Percentiles rank a stretch among this genome's conserved stretches.
phyloP scores from a whole-genome alignment of 2,888 invertebrate genomes.

The Ischnura elegans region DNA sequence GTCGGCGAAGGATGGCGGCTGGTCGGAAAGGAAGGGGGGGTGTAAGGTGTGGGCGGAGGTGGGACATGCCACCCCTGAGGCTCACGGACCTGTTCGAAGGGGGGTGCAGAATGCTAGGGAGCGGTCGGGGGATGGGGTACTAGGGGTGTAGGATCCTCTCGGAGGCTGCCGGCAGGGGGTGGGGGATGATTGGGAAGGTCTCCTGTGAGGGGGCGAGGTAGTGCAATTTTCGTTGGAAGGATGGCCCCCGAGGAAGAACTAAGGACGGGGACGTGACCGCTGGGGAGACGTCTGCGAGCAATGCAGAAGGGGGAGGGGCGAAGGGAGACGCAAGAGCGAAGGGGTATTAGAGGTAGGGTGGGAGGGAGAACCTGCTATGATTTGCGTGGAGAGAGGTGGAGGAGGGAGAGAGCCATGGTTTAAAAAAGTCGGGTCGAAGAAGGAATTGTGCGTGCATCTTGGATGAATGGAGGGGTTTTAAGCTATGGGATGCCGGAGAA shows the following conservation, averaged over 20 bases:
- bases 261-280: slow-evolving; percentile 69
- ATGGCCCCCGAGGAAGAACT: slow-evolving; percentile 70
- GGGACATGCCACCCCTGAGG: background rate
- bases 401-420: background rate
- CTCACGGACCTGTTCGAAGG: slow-evolving; percentile 10
- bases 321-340: slow-evolving; percentile 70
- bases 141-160: background rate
- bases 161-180: slow-evolving; percentile 15
- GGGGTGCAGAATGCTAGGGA: slow-evolving; percentile 51
- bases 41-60: background rate
- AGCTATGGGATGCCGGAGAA: slow-evolving; percentile 33
- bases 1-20: slow-evolving; percentile 37
- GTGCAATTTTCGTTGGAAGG: slow-evolving; percentile 72
- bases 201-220: slow-evolving; percentile 69
- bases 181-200: slow-evolving; percentile 37
- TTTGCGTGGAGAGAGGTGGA: slow-evolving; percentile 39
- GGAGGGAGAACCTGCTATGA: slow-evolving; percentile 70
- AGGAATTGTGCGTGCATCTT: background rate
- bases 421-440: background rate
- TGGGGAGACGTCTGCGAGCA: slow-evolving; percentile 69
- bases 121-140: slow-evolving; percentile 68
- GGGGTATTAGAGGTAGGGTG: slow-evolving; percentile 69
- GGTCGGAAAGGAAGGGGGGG: background rate
- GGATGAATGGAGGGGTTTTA: slow-evolving; percentile 26
- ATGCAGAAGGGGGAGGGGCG: slow-evolving; percentile 72